Base-by-base conservation (phyloP, 2,113 vertebrate genomes). In the Sapajus apella region DNA sequence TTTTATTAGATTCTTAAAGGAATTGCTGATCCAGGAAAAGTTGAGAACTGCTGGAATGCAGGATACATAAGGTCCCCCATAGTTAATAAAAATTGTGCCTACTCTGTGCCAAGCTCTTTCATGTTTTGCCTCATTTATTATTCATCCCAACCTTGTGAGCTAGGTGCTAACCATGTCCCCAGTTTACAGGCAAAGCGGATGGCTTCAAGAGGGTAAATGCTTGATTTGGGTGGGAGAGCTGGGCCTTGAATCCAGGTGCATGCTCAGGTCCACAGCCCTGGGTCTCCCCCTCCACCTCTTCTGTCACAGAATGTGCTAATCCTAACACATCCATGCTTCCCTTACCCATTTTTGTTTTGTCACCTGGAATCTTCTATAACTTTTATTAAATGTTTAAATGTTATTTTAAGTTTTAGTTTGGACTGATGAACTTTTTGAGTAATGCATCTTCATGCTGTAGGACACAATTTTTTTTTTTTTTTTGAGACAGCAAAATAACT, bases 331-430 rank as follows among this genome's bases (percentile, higher is more conserved):
- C 70, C 58, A 27, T 25, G 35, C 32, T 76, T 93, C 25, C 45
- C 5, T 30, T 32, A 68, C 25, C 32, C 45, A 75, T n/a, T 40
- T 37, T 75, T 25, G 13, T 27, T 45, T 91, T 73, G 56, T 55
- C 66, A 73, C 32, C 23, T 81, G 64, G 40, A 77, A 77, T 77
- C 40, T 61, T 61, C 76, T 77, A 37, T 10, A 76, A 76, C 23
- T 76, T 75, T 70, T 30, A 45, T 76, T n/a, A 64, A 64, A 64
- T 27, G 68, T 64, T 64, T 64, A 30, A 64, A 77, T 91, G 61
- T 87, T 56, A 81, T 79, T 66, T 89, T 92, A 68, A 47, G 30
- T 86, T 91, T 85, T 61, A 76, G 43, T 76, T 90, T 90, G 37
- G 50, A 80, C 20, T 8, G 30, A 64, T 70, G 27, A 58, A n/a